Evolutionary conservation across 2,888 invertebrate genomes (phyloP).

Genomic region (Sesamia inferens): DNA sequence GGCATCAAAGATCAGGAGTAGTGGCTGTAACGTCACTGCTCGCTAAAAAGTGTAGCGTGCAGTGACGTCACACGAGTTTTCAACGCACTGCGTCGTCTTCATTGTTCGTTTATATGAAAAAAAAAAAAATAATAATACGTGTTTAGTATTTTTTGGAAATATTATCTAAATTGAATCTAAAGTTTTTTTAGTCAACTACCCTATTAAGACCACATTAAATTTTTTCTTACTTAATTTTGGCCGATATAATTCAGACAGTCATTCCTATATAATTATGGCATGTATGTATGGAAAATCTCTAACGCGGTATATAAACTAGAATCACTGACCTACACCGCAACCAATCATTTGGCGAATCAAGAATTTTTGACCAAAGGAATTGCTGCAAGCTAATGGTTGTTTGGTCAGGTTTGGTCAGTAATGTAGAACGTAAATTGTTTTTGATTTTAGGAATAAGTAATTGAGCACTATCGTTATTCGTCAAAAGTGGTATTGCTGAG

Average conservation of each 20-base stretch:
- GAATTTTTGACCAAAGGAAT: slow-evolving; percentile 22
- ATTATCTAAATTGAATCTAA: no score
- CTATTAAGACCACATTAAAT: background rate
- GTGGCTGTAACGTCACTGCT: no score
- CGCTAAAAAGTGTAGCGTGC: no score
- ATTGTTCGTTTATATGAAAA: no score
- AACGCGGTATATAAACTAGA: slow-evolving; percentile 26
- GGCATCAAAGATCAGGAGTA: no score
- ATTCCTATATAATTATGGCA: slow-evolving; percentile 44
- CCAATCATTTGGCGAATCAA: slow-evolving; percentile 21
- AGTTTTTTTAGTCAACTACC: no score
- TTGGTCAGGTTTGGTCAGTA: background rate
- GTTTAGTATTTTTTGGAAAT: no score
- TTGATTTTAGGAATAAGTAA: background rate
- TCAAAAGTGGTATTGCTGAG: background rate
- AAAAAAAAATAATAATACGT: no score
- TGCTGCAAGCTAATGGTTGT: background rate
- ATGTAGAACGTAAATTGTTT: background rate
- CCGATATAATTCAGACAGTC: slow-evolving; percentile 16
- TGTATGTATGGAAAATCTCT: slow-evolving; percentile 31
- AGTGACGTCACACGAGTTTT: no score
- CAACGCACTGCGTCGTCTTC: no score
- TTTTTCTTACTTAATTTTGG: background rate
- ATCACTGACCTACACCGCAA: slow-evolving; percentile 53
- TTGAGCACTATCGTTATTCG: background rate